These are phyloP conservation scores for Ianthella basta DNA, from an alignment of 37 sponge, comb jelly and placozoan genomes.

Conservation along the genomic window DNA sequence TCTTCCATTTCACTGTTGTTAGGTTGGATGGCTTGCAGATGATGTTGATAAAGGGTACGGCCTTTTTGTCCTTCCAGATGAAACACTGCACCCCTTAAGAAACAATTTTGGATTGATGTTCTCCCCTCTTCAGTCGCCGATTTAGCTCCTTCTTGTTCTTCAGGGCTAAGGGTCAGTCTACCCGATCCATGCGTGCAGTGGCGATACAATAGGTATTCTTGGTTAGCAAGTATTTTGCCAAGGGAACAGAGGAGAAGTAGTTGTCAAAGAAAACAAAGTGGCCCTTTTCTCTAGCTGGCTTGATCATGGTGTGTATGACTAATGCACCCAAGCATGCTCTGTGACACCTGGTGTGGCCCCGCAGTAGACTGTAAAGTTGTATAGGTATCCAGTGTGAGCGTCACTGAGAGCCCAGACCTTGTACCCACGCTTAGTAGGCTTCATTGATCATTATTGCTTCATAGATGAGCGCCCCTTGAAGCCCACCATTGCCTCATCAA, in stretches of 20 bases:
- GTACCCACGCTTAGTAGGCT: constrained; percentile 3
- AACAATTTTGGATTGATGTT: too few species aligned
- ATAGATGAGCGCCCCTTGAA: not conserved
- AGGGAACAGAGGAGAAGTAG: too few species aligned
- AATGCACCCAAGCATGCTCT: constrained; percentile 15
- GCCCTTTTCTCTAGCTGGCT: not conserved
- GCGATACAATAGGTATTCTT: too few species aligned
- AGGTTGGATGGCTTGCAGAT: not conserved
- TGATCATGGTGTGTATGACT: not conserved
- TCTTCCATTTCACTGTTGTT: not conserved
- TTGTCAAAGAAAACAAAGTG: not conserved
- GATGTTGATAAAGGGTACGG: constrained; percentile 12
- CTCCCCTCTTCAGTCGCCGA: too few species aligned
- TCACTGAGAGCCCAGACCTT: constrained; percentile 4
- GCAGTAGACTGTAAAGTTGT: not conserved
- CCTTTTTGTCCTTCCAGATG: constrained; percentile 23
- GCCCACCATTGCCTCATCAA: constrained; percentile 11
- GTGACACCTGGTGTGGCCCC: not conserved
- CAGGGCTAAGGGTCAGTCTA: too few species aligned
- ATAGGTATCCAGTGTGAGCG: not conserved
- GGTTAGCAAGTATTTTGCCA: too few species aligned
- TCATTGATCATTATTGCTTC: not conserved
- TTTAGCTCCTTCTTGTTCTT: too few species aligned
- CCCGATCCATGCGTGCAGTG: too few species aligned
- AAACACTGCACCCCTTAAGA: constrained; percentile 4